Conservation (phyloP, 2,797 vertebrate genomes). For the Huso huso region DNA sequence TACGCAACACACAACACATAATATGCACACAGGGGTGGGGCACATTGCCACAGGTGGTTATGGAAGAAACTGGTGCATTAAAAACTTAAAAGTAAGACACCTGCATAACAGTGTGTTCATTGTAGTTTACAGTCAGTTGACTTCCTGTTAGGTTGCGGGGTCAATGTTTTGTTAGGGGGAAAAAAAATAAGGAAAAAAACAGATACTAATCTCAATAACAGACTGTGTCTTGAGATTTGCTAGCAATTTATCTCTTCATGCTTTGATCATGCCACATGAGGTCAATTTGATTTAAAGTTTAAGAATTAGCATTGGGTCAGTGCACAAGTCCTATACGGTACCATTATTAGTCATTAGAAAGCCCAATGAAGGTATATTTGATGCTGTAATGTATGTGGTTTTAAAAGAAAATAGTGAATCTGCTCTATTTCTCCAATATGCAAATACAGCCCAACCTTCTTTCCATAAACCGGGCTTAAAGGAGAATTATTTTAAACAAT, state of each 20-base stretch:
- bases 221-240: background rate
- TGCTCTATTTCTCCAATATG: too few species aligned
- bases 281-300: background rate
- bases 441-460: too few species aligned
- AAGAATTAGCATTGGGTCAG: background rate
- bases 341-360: background rate
- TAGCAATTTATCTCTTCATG: background rate
- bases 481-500: too few species aligned
- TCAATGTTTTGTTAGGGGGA: conserved; percentile 27
- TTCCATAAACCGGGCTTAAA: too few species aligned
- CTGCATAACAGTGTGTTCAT: background rate
- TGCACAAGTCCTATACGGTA: background rate
- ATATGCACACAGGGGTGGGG: too few species aligned
- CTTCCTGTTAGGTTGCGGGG: conserved; percentile 25
- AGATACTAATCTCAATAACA: conserved; percentile 8
- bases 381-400: too few species aligned
- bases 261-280: conserved; percentile 4
- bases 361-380: too few species aligned
- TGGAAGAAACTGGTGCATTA: background rate
- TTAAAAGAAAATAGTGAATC: too few species aligned
- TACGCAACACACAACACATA: too few species aligned
- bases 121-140: conserved; percentile 42
- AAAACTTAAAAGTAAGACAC: background rate
- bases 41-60: too few species aligned
- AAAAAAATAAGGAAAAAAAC: conserved; percentile 8